Percentiles rank a stretch among this genome's conserved stretches.
phyloP scores from a whole-genome alignment of 2,888 invertebrate genomes.

The Epinotia brunnichana region DNA sequence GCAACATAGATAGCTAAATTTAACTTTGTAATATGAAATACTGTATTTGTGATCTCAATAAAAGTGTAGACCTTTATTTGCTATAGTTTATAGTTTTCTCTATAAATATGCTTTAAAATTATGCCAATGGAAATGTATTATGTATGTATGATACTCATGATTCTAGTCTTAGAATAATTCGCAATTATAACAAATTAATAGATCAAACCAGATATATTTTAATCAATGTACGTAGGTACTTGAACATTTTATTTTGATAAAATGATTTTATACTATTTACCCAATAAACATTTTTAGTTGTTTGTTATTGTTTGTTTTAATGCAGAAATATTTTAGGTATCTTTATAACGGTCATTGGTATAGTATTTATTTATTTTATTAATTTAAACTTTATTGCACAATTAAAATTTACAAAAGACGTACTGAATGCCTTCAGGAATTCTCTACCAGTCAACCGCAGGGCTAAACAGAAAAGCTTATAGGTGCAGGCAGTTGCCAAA shows the following conservation, averaged over 20 bases:
- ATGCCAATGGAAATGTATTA: not conserved
- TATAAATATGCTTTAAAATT: not conserved
- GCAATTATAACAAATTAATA: not conserved
- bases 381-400: no score
- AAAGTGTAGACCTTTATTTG: not conserved
- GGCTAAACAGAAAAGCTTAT: no score
- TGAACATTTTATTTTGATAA: no score
- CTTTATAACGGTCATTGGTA: not conserved
- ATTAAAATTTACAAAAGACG: no score
- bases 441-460: no score
- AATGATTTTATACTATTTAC: not conserved
- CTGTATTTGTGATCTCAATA: slow-evolving; percentile 2
- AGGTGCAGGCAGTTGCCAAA: no score
- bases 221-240: no score
- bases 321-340: not conserved
- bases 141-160: not conserved
- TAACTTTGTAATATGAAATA: not conserved
- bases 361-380: no score
- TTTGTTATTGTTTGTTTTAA: not conserved
- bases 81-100: not conserved
- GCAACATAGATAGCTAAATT: slow-evolving; percentile 13
- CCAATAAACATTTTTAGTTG: not conserved
- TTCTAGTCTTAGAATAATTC: not conserved
- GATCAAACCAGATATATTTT: no score
- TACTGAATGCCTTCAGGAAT: no score